Conservation (phyloP, 2,888 invertebrate species). For the Rotaria macrura region DNA sequence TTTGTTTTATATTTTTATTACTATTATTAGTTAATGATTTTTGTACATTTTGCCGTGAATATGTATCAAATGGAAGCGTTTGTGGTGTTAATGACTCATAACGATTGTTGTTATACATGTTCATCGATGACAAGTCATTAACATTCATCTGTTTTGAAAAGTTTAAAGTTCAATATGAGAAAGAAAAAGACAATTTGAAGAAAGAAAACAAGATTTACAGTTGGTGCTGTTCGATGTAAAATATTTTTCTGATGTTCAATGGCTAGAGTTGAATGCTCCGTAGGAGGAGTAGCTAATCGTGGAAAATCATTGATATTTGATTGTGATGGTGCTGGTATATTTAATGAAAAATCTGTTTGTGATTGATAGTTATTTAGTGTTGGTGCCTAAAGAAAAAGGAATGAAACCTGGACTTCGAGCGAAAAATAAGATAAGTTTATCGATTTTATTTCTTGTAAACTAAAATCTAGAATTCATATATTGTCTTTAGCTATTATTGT, state of each 20-base stretch:
- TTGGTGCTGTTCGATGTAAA: background rate
- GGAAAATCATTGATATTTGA: conserved; percentile 21
- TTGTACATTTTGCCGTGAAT: background rate
- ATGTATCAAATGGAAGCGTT: background rate
- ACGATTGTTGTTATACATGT: background rate
- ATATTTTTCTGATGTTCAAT: background rate
- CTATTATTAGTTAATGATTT: background rate
- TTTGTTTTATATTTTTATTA: background rate
- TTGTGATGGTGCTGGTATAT: background rate
- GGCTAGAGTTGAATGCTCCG: background rate
- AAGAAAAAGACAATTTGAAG: background rate
- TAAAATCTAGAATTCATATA: no score
- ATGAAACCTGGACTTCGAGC: background rate
- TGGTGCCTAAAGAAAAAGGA: background rate
- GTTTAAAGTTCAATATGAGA: no score
- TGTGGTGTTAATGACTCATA: background rate
- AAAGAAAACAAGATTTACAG: background rate
- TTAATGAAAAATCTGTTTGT: background rate
- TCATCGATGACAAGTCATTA: background rate
- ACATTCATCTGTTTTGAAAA: background rate
- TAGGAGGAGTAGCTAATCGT: conserved; percentile 23
- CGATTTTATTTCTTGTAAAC: no score
- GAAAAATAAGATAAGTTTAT: no score
- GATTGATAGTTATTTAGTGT: background rate
- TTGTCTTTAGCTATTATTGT: no score